Evolutionary conservation across 1,140 invertebrate genomes (phyloP), one percentile per base, ranked within the genome.

Genomic region (Lucilia sericata): DNA sequence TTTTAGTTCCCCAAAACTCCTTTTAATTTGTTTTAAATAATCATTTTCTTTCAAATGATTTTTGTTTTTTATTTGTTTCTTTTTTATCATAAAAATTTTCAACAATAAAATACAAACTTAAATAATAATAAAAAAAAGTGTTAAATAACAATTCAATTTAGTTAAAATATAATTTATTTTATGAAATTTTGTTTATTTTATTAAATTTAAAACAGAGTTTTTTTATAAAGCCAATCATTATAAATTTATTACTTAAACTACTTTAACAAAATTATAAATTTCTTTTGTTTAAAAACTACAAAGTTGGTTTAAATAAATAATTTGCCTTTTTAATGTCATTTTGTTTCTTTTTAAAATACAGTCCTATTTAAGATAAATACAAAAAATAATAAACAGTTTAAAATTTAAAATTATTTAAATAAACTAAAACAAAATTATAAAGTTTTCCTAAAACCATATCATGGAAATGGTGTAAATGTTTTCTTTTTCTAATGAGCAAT

Each of bases 251-350:
- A 55, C 51, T 55, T 55, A 55, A 55, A 55, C 17, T 55, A 55
- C 49, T 51, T 51, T n/a, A n/a, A 51, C 5, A 51, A 51, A 51
- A 51, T 51, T 51, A 51, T 51, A 51, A 12, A 36, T 8, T 8
- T 36, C 8, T 36, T 36, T 36, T 36, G 3, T 2, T 51, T 51
- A 51, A 12, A 51, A 14, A 14, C 51, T 55, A 55, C 51, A 55
- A 12, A 55, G 14, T 55, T 17, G 10, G 49, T 78, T 78, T n/a
- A 76, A 70, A 78, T 19, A 12, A 42, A 42, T 42, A 42, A 42
- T 42, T 78, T 78, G 75, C 75, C 75, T 78, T 78, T 78, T 78
- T 78, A 49, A 47, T 78, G 75, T 78, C 75, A 78, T 47, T 78
- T 30, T 30, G 25, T 30, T 30, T 30, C 25, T 78, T 78, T 47